These are phyloP conservation scores for Drosophila micromelanica DNA, from an alignment of 1,140 invertebrate species.

Conservation along the genomic window DNA sequence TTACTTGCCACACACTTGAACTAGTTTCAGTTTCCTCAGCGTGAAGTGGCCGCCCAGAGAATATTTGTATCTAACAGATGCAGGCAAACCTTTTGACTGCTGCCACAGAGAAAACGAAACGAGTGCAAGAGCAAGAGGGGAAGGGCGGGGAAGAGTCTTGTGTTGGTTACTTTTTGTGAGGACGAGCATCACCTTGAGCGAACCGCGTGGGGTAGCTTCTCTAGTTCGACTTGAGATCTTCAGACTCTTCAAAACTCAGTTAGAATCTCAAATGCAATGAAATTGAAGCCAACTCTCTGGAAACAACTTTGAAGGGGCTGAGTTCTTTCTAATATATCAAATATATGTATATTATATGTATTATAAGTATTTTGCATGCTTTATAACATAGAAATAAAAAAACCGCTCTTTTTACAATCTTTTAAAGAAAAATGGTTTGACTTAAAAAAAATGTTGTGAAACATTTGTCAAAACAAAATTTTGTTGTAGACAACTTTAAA, in stretches of 20 bases:
- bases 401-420: no score
- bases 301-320: background rate
- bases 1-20: constrained; percentile 74
- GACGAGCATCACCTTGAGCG: no score
- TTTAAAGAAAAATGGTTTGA: no score
- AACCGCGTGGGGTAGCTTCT: background rate
- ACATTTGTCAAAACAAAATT: no score
- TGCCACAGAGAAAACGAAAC: no score
- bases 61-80: constrained; percentile 36
- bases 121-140: no score
- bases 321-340: background rate
- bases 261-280: constrained; percentile 3
- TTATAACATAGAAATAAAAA: no score
- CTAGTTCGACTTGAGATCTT: background rate
- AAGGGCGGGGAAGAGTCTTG: constrained; percentile 48
- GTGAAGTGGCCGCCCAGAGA: constrained; percentile 24
- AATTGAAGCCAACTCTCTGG: constrained; percentile 11
- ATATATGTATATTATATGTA: background rate
- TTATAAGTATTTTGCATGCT: background rate
- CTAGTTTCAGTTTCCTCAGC: constrained; percentile 50
- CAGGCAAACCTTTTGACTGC: constrained; percentile 4
- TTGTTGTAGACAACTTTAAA: no score
- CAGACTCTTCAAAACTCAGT: background rate
- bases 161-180: constrained; percentile 30
- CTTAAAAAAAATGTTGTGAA: no score